Conservation (phyloP, 2,888 invertebrate species). For the Ypsolopha scabrella region DNA sequence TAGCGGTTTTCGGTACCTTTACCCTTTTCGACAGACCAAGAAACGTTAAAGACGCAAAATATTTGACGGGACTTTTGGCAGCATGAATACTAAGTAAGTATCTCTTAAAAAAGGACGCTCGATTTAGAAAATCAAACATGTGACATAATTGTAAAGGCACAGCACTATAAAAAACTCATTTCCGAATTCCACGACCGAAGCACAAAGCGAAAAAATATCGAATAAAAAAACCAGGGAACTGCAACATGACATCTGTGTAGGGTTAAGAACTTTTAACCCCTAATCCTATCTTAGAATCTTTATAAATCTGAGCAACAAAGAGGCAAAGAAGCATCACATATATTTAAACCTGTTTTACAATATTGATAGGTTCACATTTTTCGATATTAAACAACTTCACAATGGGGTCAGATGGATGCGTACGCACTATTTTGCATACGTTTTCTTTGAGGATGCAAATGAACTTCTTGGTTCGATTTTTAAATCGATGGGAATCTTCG, state of each 20-base stretch:
- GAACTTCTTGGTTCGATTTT: slow-evolving; percentile 33
- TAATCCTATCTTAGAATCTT: slow-evolving; percentile 42
- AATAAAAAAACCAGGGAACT: slow-evolving; percentile 46
- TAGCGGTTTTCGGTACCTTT: too few relatives aligned
- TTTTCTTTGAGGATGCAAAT: slow-evolving; percentile 61
- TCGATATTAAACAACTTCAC: slow-evolving; percentile 50
- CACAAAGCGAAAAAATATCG: slow-evolving; percentile 2
- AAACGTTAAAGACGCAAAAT: too few relatives aligned
- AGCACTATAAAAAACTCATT: slow-evolving; percentile 52
- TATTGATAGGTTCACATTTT: slow-evolving; percentile 48
- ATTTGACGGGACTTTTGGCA: too few relatives aligned
- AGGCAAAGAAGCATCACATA: slow-evolving; percentile 45
- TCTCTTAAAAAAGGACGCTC: too few relatives aligned
- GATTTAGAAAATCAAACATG: slow-evolving; percentile 20
- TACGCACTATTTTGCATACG: slow-evolving; percentile 50
- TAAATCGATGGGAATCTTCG: slow-evolving; percentile 41
- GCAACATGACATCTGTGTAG: slow-evolving; percentile 52
- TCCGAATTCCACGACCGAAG: slow-evolving; percentile 27
- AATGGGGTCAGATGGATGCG: slow-evolving; percentile 40
- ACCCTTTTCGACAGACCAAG: too few relatives aligned
- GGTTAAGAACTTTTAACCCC: slow-evolving; percentile 34
- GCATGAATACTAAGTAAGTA: too few relatives aligned
- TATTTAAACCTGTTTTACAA: slow-evolving; percentile 63
- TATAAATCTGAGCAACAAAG: slow-evolving; percentile 24
- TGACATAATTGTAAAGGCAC: slow-evolving; percentile 33